Conservation (phyloP, 2,797 vertebrate genomes). For the Spizella passerina region DNA sequence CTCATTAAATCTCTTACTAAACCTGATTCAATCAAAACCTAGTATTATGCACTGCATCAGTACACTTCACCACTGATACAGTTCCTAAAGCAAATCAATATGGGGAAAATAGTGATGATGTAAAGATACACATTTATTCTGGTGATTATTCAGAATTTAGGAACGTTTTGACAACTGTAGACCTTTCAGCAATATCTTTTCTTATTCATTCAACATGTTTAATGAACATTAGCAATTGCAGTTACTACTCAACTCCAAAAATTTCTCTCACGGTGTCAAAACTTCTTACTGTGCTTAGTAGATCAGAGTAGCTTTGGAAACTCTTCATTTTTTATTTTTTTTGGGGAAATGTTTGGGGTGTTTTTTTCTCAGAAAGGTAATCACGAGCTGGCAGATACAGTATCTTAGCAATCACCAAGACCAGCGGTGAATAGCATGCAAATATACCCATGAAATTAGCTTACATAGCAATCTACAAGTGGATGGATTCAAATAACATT, state of each 20-base stretch:
- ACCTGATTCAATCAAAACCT: not conserved
- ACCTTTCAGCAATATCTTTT: not conserved
- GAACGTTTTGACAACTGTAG: not conserved
- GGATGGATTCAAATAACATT: not conserved
- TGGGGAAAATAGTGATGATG: not conserved
- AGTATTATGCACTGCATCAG: not conserved
- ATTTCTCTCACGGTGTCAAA: not conserved
- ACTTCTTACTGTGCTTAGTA: not conserved
- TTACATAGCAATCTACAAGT: not conserved
- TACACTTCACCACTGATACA: not conserved
- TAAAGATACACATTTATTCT: not conserved
- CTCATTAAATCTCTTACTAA: not conserved
- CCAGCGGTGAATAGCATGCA: not conserved
- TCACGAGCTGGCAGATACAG: not conserved
- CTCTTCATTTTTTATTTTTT: not conserved
- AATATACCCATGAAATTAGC: not conserved
- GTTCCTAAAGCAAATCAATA: not conserved
- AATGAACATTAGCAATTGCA: not conserved
- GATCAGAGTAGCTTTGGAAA: not conserved
- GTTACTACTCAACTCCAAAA: not conserved
- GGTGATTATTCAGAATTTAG: not conserved
- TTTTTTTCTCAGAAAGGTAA: not conserved
- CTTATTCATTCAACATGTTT: not conserved
- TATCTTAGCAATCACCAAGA: not conserved
- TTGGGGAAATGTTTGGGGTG: not conserved